Evolutionary conservation across 2,113 vertebrate species (phyloP).

Genomic region (Rafetus swinhoei): DNA sequence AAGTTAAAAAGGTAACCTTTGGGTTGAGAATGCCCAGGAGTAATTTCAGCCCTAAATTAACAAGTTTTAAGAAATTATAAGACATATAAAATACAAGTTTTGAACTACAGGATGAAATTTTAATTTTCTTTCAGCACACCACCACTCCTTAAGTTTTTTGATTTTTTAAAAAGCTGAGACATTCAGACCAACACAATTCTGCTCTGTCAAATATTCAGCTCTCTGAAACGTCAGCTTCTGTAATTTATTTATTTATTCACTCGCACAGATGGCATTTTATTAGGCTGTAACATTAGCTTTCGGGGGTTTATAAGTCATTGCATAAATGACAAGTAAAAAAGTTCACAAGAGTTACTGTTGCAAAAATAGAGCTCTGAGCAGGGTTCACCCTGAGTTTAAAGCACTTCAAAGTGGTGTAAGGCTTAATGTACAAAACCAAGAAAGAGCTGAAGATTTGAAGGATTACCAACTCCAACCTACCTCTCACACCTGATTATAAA

Average conservation of each 20-base stretch:
- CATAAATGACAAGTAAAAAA: not conserved
- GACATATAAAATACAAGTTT: not conserved
- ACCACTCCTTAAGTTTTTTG: not conserved
- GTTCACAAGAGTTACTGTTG: not conserved
- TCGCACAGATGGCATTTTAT: not conserved
- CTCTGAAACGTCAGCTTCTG: not conserved
- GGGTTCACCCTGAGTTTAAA: rapidly evolving
- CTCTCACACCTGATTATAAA: not conserved
- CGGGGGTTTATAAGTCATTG: not conserved
- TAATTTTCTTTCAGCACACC: not conserved
- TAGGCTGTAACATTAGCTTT: not conserved
- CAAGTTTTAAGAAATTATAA: not conserved
- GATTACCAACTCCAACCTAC: not conserved
- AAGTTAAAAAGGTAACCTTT: not conserved
- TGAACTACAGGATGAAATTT: not conserved
- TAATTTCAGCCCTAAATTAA: not conserved
- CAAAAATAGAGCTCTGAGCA: not conserved
- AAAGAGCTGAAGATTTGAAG: not conserved
- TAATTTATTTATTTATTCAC: not conserved
- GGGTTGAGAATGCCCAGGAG: not conserved
- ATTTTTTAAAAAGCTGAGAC: not conserved
- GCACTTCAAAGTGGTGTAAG: not conserved
- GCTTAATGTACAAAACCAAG: not conserved
- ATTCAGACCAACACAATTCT: not conserved
- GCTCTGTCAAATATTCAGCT: not conserved